phyloP scores from a whole-genome alignment of 1,140 invertebrate genomes.

The Euschistus heros region DNA sequence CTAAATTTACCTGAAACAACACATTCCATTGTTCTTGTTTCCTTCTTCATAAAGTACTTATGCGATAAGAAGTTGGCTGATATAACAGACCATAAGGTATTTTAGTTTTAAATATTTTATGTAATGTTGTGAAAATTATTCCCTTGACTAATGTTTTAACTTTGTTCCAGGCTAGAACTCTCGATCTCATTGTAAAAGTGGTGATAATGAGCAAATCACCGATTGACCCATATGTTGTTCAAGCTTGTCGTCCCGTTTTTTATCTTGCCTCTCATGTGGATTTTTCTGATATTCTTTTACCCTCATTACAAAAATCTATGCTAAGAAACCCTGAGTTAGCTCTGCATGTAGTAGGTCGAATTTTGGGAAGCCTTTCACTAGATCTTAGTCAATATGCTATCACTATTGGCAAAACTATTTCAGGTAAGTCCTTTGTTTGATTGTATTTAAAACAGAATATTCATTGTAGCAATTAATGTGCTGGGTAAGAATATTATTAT shows the following conservation, averaged over 20 bases:
- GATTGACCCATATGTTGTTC: conserved; percentile 55
- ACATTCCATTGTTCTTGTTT: conserved; percentile 33
- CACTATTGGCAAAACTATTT: conserved; percentile 72
- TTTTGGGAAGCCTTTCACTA: conserved; percentile 57
- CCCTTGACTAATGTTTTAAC: neutral
- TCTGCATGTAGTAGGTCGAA: conserved; percentile 63
- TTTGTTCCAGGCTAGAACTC: conserved; percentile 44
- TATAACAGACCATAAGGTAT: conserved; percentile 37
- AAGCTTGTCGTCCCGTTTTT: conserved; percentile 52
- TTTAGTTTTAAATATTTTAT: conserved; percentile 1
- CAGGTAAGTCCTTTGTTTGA: conserved; percentile 42
- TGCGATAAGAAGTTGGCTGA: conserved; percentile 33
- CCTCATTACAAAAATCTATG: conserved; percentile 82
- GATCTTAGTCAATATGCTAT: conserved; percentile 69
- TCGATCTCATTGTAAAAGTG: conserved; percentile 69
- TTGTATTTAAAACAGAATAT: neutral
- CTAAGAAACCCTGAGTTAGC: conserved; percentile 89
- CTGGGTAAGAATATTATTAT: neutral
- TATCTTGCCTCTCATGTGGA: conserved; percentile 54
- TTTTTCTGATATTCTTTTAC: conserved; percentile 64
- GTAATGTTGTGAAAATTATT: neutral
- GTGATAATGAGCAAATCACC: conserved; percentile 69
- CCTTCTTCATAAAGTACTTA: conserved; percentile 35
- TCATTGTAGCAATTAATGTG: neutral
- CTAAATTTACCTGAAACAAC: conserved; percentile 32